Conservation (phyloP, 2,888 invertebrate genomes). For the Sphaerophoria taeniata region DNA sequence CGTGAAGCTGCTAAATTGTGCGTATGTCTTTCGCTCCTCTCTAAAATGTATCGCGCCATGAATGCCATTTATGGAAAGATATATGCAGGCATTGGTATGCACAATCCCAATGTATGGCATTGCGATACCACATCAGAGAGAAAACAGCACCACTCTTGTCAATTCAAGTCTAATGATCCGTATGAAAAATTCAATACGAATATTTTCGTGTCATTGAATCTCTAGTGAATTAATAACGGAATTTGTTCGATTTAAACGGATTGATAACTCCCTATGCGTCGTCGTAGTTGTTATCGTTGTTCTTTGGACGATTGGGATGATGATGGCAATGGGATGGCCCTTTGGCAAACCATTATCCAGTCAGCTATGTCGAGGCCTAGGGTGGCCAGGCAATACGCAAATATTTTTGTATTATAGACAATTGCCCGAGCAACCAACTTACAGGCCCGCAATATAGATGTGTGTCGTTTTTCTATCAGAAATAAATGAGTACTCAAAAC, state of each 20-base stretch:
- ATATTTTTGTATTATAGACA: constrained; percentile 31
- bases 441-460: constrained; percentile 4
- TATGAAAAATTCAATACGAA: constrained; percentile 44
- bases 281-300: too few species aligned
- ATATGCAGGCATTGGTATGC: background rate
- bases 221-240: constrained; percentile 59
- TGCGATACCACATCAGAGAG: constrained; percentile 18
- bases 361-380: too few species aligned
- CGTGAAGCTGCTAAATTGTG: constrained; percentile 33
- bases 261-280: constrained; percentile 45
- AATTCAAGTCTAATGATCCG: constrained; percentile 65
- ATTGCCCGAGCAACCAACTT: constrained; percentile 10
- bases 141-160: constrained; percentile 13
- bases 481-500: constrained; percentile 15
- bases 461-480: background rate
- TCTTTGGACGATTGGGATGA: background rate
- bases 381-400: too few species aligned
- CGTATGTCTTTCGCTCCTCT: constrained; percentile 10
- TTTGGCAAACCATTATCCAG: background rate
- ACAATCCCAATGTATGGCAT: background rate
- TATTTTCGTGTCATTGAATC: constrained; percentile 62
- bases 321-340: background rate
- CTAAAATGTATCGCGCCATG: constrained; percentile 9
- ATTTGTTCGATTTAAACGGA: constrained; percentile 63
- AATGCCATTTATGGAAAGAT: constrained; percentile 3